Base-by-base conservation (phyloP, 2,888 invertebrate species). In the Pantelozetes paolii region DNA sequence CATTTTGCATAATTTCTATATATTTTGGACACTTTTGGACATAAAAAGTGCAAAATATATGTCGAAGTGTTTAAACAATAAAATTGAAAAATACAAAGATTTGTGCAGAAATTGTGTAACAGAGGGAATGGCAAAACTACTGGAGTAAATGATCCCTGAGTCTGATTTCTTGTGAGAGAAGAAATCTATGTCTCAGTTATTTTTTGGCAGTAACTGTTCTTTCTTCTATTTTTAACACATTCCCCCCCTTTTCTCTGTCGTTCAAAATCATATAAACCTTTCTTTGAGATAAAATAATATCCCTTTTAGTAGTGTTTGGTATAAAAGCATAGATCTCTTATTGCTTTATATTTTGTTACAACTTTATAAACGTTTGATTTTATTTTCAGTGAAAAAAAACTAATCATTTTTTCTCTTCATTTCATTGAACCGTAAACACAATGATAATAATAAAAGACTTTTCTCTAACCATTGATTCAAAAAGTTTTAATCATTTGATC, bases 131-230 rank as follows among this genome's bases (percentile, higher is more conserved):
- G 45, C 2, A 45, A 50, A 50, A n/a, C n/a, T 50, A 50, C 6
- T 50, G 50, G 50, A 50, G 50, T 50, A 50, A 50, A 50, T 50
- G 50, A 50, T 50, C 50, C 20, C 50, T 45, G 45, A 45, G n/a
- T 15, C 2, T 45, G 45, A 45, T 45, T 45, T 45, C 18, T 11
- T 11, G 45, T 45, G 9, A n/a, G n/a, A n/a, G n/a, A n/a, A n/a
- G n/a, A 15, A 45, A 18, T 45, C 45, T 45, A 45, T n/a, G 2
- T 18, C 13, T 50, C n/a, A 50, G 20, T 50, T 50, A 50, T 50
- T 50, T 50, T 20, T 20, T 5, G 3, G 2, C 6, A 45, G 15
- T 15, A n/a, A n/a, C n/a, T n/a, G 40, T 40, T 13, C 11, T 20
- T 50, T 8, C 2, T 50, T 50, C 20, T 50, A 20, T 50, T 50